A percentile compares a stretch with the other conserved stretches of the same genome.
Evolutionary conservation across 2,113 vertebrate genomes (phyloP).

Genomic region (Carlito syrichta): DNA sequence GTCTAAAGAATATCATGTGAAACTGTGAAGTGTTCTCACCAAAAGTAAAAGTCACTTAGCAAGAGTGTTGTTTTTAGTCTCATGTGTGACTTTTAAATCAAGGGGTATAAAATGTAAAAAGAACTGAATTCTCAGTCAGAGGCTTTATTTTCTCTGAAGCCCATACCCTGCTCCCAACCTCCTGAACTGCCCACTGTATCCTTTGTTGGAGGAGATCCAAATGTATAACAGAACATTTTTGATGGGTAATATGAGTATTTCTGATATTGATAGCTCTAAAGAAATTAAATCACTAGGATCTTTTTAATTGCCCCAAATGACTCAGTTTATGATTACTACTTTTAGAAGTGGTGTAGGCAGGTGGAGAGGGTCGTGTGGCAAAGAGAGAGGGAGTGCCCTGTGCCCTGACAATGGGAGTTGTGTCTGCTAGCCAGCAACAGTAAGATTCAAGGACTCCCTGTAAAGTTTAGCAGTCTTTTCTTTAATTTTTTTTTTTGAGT

Average conservation of each 20-base stretch:
- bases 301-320: neutral
- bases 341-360: neutral
- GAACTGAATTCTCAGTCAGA: neutral
- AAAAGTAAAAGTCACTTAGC: neutral
- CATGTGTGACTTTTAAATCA: neutral
- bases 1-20: neutral
- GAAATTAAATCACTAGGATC: neutral
- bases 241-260: neutral
- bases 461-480: neutral
- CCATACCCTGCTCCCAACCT: neutral
- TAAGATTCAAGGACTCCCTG: neutral
- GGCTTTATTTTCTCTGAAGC: neutral
- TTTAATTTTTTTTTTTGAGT: too few relatives aligned
- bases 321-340: neutral
- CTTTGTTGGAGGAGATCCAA: neutral
- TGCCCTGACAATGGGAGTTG: neutral
- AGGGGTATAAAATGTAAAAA: neutral
- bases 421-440: neutral
- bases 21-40: neutral
- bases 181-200: neutral
- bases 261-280: neutral
- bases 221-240: neutral
- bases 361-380: neutral
- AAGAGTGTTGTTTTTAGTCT: neutral
- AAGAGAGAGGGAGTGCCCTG: neutral